Percentiles rank a stretch among this genome's conserved stretches.
These are phyloP conservation scores for Neoascia interrupta DNA, from an alignment of 2,888 invertebrate species.

Conservation along the genomic window DNA sequence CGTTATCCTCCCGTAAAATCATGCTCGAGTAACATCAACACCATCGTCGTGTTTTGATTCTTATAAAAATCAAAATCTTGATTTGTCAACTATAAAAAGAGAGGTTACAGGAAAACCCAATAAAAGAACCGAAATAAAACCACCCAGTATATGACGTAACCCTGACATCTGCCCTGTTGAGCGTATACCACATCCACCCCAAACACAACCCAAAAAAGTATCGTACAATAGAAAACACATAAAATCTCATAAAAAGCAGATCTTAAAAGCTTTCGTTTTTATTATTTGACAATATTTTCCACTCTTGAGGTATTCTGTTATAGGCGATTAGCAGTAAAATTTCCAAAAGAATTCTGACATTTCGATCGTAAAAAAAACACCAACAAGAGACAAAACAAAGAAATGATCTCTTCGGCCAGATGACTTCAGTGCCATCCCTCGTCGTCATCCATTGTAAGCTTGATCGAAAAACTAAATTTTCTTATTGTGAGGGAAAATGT, in stretches of 20 bases:
- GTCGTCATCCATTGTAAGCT: too few species aligned
- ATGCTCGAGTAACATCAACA: too few species aligned
- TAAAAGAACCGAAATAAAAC: too few species aligned
- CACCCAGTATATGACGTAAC: too few species aligned
- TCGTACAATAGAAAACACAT: slow-evolving; percentile 38
- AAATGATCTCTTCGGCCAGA: background rate
- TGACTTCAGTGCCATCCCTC: background rate
- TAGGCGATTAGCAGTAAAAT: slow-evolving; percentile 42
- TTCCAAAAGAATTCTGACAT: slow-evolving; percentile 11
- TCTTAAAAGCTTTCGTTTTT: slow-evolving; percentile 55
- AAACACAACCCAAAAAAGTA: background rate
- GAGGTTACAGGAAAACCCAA: too few species aligned
- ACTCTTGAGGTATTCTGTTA: slow-evolving; percentile 44
- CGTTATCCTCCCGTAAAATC: too few species aligned
- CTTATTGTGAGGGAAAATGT: slow-evolving; percentile 46
- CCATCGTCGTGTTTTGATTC: too few species aligned
- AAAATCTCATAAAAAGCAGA: slow-evolving; percentile 36
- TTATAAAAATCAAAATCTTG: too few species aligned
- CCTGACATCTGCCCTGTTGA: too few species aligned
- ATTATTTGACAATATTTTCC: slow-evolving; percentile 56
- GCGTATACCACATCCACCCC: too few species aligned
- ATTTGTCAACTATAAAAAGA: too few species aligned
- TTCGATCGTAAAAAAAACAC: slow-evolving; percentile 27
- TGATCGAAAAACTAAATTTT: too few species aligned
- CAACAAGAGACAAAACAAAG: background rate